Percentiles rank a stretch among this genome's conserved stretches.
These are phyloP conservation scores for Saturnia pavonia DNA, from an alignment of 2,888 invertebrate genomes.

Conservation along the genomic window DNA sequence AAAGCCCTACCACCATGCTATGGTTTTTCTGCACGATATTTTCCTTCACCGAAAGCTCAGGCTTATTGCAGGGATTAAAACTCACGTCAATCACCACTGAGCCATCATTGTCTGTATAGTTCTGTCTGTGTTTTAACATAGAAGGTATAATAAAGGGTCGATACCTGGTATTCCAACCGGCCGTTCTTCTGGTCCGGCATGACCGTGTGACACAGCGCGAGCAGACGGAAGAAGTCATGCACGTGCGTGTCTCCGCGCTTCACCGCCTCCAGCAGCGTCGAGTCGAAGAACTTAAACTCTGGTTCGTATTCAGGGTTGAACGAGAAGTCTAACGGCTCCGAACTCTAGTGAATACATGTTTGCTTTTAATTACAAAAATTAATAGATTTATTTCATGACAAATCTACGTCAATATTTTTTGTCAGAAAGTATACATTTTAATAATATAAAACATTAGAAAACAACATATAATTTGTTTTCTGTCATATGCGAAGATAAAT, in stretches of 20 bases:
- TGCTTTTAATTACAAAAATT: conserved; percentile 8
- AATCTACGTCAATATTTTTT: conserved; percentile 29
- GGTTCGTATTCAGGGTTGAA: conserved; percentile 95
- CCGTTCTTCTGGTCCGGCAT: conserved; percentile 97
- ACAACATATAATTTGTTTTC: not conserved
- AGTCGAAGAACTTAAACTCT: conserved; percentile 97
- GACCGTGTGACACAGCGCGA: conserved; percentile 98
- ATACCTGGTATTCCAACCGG: conserved; percentile 88
- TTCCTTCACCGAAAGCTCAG: no score
- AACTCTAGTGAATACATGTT: conserved; percentile 78
- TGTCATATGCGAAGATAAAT: no score
- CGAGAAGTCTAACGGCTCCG: conserved; percentile 95
- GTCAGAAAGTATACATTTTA: not conserved
- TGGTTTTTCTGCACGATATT: no score
- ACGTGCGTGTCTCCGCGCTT: conserved; percentile 87
- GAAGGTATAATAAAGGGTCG: no score
- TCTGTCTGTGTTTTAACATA: no score
- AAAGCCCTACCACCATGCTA: no score
- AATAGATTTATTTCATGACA: conserved; percentile 18
- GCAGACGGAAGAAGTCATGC: conserved; percentile 93
- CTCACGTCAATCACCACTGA: no score
- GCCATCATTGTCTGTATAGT: no score
- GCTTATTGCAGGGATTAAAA: no score
- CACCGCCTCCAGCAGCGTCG: conserved; percentile 91
- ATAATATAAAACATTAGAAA: not conserved